phyloP scores from a whole-genome alignment of 1,140 invertebrate genomes.

The Monochamus saltuarius region DNA sequence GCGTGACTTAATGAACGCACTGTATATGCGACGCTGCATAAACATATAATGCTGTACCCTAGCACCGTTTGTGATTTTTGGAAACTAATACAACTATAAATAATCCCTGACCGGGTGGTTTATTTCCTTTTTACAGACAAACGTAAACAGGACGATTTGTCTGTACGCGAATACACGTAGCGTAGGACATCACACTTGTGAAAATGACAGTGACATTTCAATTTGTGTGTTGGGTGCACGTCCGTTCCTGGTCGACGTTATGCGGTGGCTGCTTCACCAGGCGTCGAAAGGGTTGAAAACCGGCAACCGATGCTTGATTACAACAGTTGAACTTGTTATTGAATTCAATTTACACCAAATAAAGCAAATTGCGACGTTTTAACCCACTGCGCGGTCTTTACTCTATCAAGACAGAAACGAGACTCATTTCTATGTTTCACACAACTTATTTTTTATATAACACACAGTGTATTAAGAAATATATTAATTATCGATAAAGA shows the following conservation, averaged over 20 bases:
- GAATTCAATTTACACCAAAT: slow-evolving; percentile 14
- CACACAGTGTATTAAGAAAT: no score
- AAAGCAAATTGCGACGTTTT: no score
- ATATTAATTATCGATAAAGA: no score
- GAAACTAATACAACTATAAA: no score
- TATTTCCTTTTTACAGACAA: slow-evolving; percentile 25
- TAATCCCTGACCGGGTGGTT: not conserved
- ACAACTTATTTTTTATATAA: no score
- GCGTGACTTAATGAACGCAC: no score
- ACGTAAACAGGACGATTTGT: slow-evolving; percentile 35
- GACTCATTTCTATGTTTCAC: no score
- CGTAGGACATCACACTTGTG: slow-evolving; percentile 31
- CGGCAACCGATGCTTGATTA: slow-evolving; percentile 28
- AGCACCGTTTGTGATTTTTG: no score
- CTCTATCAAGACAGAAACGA: no score
- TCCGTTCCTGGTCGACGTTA: slow-evolving; percentile 26
- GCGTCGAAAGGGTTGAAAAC: slow-evolving; percentile 18
- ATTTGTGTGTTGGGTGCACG: slow-evolving; percentile 34
- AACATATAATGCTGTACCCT: no score
- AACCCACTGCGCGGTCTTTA: no score
- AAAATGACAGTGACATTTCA: slow-evolving; percentile 41
- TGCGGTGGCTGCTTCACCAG: slow-evolving; percentile 13
- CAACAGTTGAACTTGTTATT: slow-evolving; percentile 25
- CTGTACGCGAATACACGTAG: slow-evolving; percentile 15
- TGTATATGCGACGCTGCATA: no score